These are phyloP conservation scores for Calliphora vomitoria DNA, from an alignment of 2,888 invertebrate species.

Conservation along the genomic window DNA sequence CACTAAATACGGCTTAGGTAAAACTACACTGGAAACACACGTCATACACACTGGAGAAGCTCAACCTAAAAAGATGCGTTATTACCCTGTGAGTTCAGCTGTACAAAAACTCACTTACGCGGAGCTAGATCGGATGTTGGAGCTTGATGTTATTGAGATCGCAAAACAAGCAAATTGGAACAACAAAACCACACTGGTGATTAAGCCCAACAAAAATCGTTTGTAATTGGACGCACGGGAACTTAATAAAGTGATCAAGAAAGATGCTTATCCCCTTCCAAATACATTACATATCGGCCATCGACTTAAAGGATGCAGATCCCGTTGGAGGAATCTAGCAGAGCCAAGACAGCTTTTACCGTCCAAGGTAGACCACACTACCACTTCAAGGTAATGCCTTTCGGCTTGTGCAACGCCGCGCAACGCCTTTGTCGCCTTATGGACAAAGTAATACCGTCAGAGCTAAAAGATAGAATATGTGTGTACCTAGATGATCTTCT, in stretches of 20 bases:
- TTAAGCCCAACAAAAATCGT: too few relatives aligned
- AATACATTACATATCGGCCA: neutral
- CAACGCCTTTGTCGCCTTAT: slow-evolving; percentile 12
- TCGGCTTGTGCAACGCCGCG: slow-evolving; percentile 18
- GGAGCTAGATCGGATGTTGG: slow-evolving; percentile 15
- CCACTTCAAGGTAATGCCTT: slow-evolving; percentile 1
- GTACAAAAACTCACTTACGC: neutral
- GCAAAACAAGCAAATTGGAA: slow-evolving; percentile 10
- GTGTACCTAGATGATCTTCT: slow-evolving; percentile 15
- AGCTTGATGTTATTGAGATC: slow-evolving; percentile 6
- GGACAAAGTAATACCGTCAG: slow-evolving; percentile 7
- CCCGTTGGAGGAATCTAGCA: neutral
- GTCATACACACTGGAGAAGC: neutral
- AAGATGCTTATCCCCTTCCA: too few relatives aligned
- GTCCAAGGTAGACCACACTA: neutral
- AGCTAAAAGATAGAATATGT: neutral
- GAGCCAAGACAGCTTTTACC: neutral
- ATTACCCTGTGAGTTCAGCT: slow-evolving; percentile 5
- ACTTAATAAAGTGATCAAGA: too few relatives aligned
- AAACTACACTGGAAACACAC: neutral
- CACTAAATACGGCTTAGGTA: slow-evolving; percentile 2
- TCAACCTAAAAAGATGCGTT: slow-evolving; percentile 6
- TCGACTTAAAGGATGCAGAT: too few relatives aligned
- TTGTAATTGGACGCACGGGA: too few relatives aligned
- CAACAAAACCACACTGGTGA: neutral